Evolutionary conservation across 1,140 invertebrate species (phyloP).

Genomic region (Antheraea mylitta): DNA sequence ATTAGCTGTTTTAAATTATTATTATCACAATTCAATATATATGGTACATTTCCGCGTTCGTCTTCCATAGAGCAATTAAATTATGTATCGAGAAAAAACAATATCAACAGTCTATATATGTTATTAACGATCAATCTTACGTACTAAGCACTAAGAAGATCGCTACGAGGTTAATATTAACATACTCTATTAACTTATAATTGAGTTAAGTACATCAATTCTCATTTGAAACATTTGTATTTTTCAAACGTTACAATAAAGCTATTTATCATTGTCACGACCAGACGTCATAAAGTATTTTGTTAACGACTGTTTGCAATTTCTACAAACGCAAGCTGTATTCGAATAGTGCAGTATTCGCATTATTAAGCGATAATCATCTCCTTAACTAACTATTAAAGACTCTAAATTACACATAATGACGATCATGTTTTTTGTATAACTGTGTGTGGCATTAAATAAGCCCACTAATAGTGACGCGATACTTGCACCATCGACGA

Average conservation of each 20-base stretch:
- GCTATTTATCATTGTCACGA: not conserved
- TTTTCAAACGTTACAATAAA: not conserved
- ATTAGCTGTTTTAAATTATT: not conserved
- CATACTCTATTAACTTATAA: no score
- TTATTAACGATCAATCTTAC: not conserved
- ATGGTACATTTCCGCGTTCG: not conserved
- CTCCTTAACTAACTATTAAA: not conserved
- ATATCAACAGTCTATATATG: not conserved
- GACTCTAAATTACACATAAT: slow-evolving; percentile 10
- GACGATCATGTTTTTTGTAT: not conserved
- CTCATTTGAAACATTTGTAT: not conserved
- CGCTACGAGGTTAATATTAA: no score
- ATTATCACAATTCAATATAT: not conserved
- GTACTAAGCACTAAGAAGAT: no score
- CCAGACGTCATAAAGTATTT: slow-evolving; percentile 2
- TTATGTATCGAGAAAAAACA: not conserved
- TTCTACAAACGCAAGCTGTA: not conserved
- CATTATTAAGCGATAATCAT: slow-evolving; percentile 12
- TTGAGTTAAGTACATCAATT: no score
- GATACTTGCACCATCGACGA: slow-evolving; percentile 45
- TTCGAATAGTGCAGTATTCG: slow-evolving; percentile 1
- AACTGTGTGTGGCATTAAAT: slow-evolving; percentile 56
- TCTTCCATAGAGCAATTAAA: not conserved
- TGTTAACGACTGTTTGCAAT: not conserved
- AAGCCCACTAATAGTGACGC: slow-evolving; percentile 55